Conservation (phyloP, 2,888 invertebrate species). For the Andrena dorsata region DNA sequence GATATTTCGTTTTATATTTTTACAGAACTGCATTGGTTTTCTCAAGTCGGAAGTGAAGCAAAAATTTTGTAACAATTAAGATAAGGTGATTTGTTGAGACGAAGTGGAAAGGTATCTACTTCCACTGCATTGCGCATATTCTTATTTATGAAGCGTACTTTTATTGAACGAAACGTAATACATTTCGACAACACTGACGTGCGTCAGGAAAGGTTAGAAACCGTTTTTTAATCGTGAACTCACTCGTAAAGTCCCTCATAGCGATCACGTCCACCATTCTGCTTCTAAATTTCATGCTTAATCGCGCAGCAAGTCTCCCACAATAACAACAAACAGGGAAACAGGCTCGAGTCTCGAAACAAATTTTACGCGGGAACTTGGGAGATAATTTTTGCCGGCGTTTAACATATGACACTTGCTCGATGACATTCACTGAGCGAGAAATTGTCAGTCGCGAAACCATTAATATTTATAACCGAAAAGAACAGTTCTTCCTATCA, state of each 20-base stretch:
- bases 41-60: neutral
- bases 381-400: neutral
- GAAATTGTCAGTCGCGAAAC: no score
- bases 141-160: neutral
- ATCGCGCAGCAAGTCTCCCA: neutral
- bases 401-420: neutral
- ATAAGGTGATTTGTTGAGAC: no score
- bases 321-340: neutral
- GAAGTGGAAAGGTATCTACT: neutral
- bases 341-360: neutral
- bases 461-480: no score
- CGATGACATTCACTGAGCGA: no score
- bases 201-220: conserved; percentile 47
- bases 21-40: neutral
- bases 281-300: conserved; percentile 89
- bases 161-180: neutral
- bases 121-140: neutral
- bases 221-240: conserved; percentile 60
- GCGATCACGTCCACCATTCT: conserved; percentile 89
- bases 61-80: neutral
- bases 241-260: conserved; percentile 91
- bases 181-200: neutral
- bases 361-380: conserved; percentile 35
- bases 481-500: no score
- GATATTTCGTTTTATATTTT: neutral